Percentiles rank a stretch among this genome's conserved stretches.
These are phyloP conservation scores for Enteromius viviparus DNA, from an alignment of 2,797 vertebrate genomes.

Conservation along the genomic window DNA sequence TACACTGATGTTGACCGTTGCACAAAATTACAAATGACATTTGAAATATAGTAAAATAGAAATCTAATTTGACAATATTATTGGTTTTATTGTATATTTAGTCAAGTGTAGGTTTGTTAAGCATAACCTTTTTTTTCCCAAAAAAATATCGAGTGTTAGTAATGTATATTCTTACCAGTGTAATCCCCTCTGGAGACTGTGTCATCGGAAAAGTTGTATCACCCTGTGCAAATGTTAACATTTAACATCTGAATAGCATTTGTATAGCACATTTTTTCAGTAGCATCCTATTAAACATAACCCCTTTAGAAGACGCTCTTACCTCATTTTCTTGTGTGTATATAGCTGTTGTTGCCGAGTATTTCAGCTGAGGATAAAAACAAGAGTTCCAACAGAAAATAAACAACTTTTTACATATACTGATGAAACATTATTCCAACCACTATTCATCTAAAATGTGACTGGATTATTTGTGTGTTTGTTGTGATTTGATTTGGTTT, in stretches of 20 bases:
- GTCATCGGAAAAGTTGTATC: background rate
- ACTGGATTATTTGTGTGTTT: background rate
- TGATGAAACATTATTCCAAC: background rate
- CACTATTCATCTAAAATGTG: background rate
- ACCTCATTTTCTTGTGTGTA: conserved; percentile 37
- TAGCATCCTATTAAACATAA: background rate
- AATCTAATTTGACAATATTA: background rate
- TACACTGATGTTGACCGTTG: background rate
- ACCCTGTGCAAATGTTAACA: conserved; percentile 14
- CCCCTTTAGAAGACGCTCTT: background rate
- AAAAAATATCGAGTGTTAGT: background rate
- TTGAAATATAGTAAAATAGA: background rate
- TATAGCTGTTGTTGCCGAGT: conserved; percentile 2
- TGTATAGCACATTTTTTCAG: background rate
- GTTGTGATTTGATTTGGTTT: conserved; percentile 12
- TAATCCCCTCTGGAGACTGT: conserved; percentile 4
- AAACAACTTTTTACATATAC: background rate
- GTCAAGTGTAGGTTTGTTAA: background rate
- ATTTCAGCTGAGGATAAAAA: conserved; percentile 6
- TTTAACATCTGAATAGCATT: background rate
- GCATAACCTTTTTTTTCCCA: background rate
- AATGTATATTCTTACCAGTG: conserved; percentile 1
- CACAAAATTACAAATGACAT: conserved; percentile 35
- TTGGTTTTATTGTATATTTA: background rate
- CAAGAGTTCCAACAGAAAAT: background rate